Evolutionary conservation across 2,888 invertebrate genomes (phyloP).

Genomic region (Linyphia triangularis): DNA sequence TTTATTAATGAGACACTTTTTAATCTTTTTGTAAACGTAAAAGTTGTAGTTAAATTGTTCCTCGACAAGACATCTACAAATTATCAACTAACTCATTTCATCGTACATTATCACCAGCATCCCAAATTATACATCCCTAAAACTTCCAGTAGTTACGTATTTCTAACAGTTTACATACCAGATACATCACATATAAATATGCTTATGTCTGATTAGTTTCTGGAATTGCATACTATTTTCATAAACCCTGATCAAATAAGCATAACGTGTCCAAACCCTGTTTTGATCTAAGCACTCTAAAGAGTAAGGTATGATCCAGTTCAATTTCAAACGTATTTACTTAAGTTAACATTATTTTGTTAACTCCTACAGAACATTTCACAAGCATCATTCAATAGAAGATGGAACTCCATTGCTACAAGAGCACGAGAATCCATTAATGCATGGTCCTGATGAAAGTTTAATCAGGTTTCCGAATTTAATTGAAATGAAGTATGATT

Average conservation of each 20-base stretch:
- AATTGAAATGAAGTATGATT: not conserved
- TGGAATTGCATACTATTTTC: too few relatives aligned
- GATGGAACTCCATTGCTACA: not conserved
- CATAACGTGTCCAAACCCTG: not conserved
- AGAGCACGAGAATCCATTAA: not conserved
- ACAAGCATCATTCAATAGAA: not conserved
- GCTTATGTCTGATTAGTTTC: too few relatives aligned
- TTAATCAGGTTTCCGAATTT: slow-evolving; percentile 7
- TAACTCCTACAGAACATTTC: not conserved
- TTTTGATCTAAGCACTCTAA: not conserved
- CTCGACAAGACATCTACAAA: too few relatives aligned
- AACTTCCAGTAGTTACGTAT: too few relatives aligned
- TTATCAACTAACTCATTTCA: too few relatives aligned
- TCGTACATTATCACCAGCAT: too few relatives aligned
- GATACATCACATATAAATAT: too few relatives aligned
- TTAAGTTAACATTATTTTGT: not conserved
- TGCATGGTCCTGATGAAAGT: slow-evolving; percentile 18
- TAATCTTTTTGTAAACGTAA: too few relatives aligned
- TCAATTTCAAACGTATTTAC: not conserved
- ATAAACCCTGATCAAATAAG: not conserved
- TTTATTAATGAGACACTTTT: too few relatives aligned
- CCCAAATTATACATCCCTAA: too few relatives aligned
- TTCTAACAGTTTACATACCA: too few relatives aligned
- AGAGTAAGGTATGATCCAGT: not conserved
- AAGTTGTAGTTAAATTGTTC: too few relatives aligned